These are phyloP conservation scores for Melanaphis sacchari DNA, from an alignment of 1,140 invertebrate genomes.

Conservation along the genomic window DNA sequence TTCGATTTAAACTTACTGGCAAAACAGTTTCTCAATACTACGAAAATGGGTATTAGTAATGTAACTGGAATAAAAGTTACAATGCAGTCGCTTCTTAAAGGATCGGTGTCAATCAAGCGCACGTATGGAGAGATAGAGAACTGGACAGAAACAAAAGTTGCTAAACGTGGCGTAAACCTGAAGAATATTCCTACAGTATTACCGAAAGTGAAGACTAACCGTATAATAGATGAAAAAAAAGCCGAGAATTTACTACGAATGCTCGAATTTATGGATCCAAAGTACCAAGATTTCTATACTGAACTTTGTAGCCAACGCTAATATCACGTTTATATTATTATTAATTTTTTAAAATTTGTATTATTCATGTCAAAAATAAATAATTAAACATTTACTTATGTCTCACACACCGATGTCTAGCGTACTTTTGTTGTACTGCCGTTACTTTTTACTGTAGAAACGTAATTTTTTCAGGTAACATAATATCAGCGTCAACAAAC, in stretches of 20 bases:
- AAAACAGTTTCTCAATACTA: neutral
- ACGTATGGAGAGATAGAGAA: neutral
- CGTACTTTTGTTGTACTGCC: too few relatives aligned
- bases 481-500: too few relatives aligned
- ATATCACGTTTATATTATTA: too few relatives aligned
- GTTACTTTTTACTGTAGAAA: too few relatives aligned
- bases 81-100: slow-evolving; percentile 1
- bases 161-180: neutral
- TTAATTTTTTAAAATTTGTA: too few relatives aligned
- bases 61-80: neutral
- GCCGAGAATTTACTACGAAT: neutral
- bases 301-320: neutral
- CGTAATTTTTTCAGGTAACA: too few relatives aligned
- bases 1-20: neutral
- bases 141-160: neutral
- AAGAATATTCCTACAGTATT: neutral
- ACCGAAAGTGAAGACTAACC: slow-evolving; percentile 2
- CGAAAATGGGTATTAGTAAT: neutral
- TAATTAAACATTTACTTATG: too few relatives aligned
- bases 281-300: neutral
- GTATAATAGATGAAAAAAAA: slow-evolving; percentile 9
- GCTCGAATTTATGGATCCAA: neutral
- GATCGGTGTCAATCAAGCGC: neutral
- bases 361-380: too few relatives aligned
- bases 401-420: too few relatives aligned